Evolutionary conservation across 2,888 invertebrate genomes (phyloP).

Genomic region (Heliconius ethilla): DNA sequence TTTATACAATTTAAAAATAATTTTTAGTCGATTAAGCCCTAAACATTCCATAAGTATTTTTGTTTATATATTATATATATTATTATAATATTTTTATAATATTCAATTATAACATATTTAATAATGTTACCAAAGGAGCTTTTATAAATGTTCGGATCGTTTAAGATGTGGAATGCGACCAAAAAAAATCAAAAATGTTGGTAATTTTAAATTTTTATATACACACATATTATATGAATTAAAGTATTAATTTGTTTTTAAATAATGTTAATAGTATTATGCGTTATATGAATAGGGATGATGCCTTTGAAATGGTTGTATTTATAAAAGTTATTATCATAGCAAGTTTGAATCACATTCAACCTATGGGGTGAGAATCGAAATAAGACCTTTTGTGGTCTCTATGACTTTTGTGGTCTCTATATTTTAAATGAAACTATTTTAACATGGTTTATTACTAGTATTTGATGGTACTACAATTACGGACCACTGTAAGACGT

Average conservation of each 20-base stretch:
- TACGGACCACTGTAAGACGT: too few relatives aligned
- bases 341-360: neutral
- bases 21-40: conserved; percentile 32
- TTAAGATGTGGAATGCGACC: conserved; percentile 41
- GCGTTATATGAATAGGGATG: conserved; percentile 28
- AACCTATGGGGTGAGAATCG: neutral
- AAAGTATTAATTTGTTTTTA: conserved; percentile 39
- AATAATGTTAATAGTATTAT: conserved; percentile 33
- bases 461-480: too few relatives aligned
- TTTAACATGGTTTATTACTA: neutral
- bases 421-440: neutral
- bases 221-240: neutral
- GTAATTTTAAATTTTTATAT: conserved; percentile 27
- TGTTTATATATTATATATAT: conserved; percentile 36
- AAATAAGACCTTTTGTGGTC: neutral
- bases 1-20: conserved; percentile 40
- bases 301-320: neutral
- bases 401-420: neutral
- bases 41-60: conserved; percentile 52
- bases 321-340: neutral
- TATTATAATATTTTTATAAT: conserved; percentile 43
- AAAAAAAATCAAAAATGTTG: conserved; percentile 36
- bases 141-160: conserved; percentile 43
- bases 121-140: conserved; percentile 56
- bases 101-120: conserved; percentile 37